Evolutionary conservation across 2,113 vertebrate species (phyloP).

Genomic region (Gopherus flavomarginatus): DNA sequence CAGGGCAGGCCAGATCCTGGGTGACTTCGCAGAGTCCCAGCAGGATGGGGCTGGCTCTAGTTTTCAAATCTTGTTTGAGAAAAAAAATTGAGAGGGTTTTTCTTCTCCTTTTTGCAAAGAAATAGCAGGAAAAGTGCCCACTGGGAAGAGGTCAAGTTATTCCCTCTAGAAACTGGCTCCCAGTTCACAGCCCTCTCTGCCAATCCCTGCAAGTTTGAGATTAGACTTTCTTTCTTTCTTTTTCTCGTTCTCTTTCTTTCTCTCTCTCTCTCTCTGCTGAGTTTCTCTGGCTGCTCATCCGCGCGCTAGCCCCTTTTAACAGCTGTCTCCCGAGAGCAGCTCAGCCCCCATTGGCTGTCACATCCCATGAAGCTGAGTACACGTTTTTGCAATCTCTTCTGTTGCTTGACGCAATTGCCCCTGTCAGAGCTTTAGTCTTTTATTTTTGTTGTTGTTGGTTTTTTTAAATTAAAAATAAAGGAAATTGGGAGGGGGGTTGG

Average conservation of each 20-base stretch:
- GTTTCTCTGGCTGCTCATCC: not conserved
- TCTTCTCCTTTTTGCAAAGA: not conserved
- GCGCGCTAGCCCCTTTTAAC: not conserved
- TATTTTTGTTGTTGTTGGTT: not conserved
- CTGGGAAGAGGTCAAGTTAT: not conserved
- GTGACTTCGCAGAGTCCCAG: not conserved
- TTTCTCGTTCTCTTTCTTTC: conserved; percentile 1
- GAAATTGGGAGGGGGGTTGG: not conserved
- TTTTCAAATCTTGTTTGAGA: not conserved
- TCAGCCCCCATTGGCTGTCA: not conserved
- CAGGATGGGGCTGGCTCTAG: not conserved
- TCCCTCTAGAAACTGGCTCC: conserved; percentile 50
- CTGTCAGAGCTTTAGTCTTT: not conserved
- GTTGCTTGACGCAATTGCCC: not conserved
- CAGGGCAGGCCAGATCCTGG: not conserved
- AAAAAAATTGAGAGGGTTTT: not conserved
- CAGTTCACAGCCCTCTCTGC: not conserved
- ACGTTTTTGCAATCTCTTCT: not conserved
- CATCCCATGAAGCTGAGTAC: not conserved
- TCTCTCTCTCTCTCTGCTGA: conserved; percentile 35
- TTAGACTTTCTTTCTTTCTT: not conserved
- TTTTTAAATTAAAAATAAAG: not conserved
- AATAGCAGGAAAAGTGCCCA: not conserved
- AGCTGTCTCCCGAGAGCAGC: conserved; percentile 40
- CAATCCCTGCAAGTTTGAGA: conserved; percentile 60